A percentile compares a stretch with the other conserved stretches of the same genome.
These are phyloP conservation scores for Myotis myotis DNA, from an alignment of 2,797 vertebrate genomes.

Conservation along the genomic window DNA sequence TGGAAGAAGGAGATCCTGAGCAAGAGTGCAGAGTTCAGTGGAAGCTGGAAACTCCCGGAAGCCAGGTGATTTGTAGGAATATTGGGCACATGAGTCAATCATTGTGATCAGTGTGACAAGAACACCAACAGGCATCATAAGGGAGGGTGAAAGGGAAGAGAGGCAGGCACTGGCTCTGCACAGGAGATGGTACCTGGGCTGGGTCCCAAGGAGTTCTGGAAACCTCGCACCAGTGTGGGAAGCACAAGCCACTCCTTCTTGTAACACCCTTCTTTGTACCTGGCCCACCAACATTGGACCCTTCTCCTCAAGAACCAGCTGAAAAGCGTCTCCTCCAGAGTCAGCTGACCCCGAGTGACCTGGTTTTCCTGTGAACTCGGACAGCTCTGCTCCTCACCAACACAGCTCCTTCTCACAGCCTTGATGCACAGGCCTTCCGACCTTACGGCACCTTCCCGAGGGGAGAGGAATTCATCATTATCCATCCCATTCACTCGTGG, in stretches of 20 bases:
- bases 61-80: not conserved
- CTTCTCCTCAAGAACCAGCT: not conserved
- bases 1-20: not conserved
- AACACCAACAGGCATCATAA: not conserved
- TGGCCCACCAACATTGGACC: not conserved
- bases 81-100: not conserved
- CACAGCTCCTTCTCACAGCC: accelerated
- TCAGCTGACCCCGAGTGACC: accelerated
- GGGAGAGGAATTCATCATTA: not conserved
- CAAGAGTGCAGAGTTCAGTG: not conserved
- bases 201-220: not conserved
- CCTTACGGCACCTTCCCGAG: not conserved
- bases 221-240: not conserved
- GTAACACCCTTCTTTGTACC: not conserved
- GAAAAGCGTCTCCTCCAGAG: not conserved
- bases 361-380: not conserved
- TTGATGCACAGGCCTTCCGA: too few species aligned
- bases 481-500: not conserved
- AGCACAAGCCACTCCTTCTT: not conserved
- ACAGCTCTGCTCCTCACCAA: not conserved
- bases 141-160: not conserved
- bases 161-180: not conserved
- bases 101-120: not conserved
- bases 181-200: not conserved
- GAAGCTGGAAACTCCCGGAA: not conserved